Base-by-base conservation (phyloP, 2,113 vertebrate genomes). In the Phyllostomus hastatus region DNA sequence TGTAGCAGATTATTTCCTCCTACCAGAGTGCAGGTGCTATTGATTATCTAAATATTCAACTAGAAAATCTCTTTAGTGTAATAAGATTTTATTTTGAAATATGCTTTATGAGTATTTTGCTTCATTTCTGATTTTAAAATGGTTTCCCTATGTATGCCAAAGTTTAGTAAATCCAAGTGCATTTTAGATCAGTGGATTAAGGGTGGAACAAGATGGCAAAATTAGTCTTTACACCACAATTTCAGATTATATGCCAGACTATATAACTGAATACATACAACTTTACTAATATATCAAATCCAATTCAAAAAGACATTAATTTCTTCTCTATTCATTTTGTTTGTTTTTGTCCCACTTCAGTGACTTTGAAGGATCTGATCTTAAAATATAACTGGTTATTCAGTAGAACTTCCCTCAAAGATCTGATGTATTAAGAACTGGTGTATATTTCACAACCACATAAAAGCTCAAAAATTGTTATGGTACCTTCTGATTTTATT, bases 361-460 rank as follows among this genome's bases (percentile, higher is more conserved):
- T 97, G 97, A 98, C 95, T 98, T 97, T 97, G 57, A 97, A 98
- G 98, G 98, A 97, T 96, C 90, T 0, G 97, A 98, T 97, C 97
- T 98, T 97, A 97, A 97, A 98, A 97, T 97, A 97, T 95, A 97
- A 96, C 95, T 97, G 81, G 98, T 98, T 97, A 97, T 98, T 98
- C 97, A 97, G 97, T 96, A 96, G 97, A 97, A 94, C 93, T 96
- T 89, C 35, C 83, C 75, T 95, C 91, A 76, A 93, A 98, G 95
- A 98, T 97, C 98, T 98, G 92, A n/a, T n/a, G n/a, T n/a, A n/a
- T n/a, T n/a, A 97, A 98, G 96, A 97, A 98, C 92, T 98, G 97
- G 97, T 95, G 96, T 97, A 96, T 97, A 97, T 98, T 98, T 98
- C 97, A 97, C 92, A 97, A 93, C 85, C 80, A 31, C 91, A 94